Conservation (phyloP, 2,797 vertebrate species). For the Peromyscus eremicus region DNA sequence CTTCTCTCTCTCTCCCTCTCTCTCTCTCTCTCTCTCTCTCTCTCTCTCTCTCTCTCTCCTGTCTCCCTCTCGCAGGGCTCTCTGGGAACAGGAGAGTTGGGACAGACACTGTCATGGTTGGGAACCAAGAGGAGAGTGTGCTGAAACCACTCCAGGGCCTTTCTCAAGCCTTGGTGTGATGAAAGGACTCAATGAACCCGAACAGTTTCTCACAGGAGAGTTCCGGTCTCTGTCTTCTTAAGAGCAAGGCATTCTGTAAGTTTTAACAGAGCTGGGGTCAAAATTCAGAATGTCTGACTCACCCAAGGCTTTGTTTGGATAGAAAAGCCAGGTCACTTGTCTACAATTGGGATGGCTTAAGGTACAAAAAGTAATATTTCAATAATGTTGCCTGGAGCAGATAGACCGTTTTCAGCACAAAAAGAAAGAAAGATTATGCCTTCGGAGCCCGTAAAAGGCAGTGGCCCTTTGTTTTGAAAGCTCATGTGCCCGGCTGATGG, state of each 20-base stretch:
- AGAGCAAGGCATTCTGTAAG: conserved; percentile 56
- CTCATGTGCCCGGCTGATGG: neutral
- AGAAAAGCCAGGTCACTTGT: neutral
- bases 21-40: neutral
- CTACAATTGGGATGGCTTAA: conserved; percentile 28
- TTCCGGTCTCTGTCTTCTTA: conserved; percentile 67
- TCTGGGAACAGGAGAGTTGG: neutral
- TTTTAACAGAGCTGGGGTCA: conserved; percentile 47
- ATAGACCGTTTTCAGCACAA: conserved; percentile 40
- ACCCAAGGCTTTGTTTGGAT: conserved; percentile 6
- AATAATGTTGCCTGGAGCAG: conserved; percentile 12
- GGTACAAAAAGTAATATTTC: conserved; percentile 42
- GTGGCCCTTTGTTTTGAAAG: neutral
- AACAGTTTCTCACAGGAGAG: conserved; percentile 80
- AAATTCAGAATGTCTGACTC: conserved; percentile 59
- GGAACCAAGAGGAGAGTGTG: conserved; percentile 16
- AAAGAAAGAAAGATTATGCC: conserved; percentile 9
- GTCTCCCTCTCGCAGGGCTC: neutral
- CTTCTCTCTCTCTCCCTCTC: no score
- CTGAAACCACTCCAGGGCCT: conserved; percentile 70
- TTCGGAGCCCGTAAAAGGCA: neutral
- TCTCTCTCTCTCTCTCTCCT: neutral
- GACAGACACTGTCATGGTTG: conserved; percentile 25
- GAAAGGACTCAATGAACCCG: conserved; percentile 74
- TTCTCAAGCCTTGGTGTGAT: conserved; percentile 68